Base-by-base conservation (phyloP, 2,888 invertebrate species). In the Drosophila niveifrons region DNA sequence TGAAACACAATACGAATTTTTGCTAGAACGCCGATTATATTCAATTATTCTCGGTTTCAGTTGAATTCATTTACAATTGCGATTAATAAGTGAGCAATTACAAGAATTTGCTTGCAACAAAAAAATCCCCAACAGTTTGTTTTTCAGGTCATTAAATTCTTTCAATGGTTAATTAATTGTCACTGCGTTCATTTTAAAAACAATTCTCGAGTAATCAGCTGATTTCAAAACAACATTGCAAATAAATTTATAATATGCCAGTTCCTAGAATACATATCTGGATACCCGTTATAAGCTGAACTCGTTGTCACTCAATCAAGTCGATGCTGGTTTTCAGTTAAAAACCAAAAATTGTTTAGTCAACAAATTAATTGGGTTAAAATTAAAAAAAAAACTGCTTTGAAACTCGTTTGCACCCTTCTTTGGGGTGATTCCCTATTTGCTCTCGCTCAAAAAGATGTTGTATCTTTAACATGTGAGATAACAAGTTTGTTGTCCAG, bases 301-400 rank as follows among this genome's bases (percentile, higher is more conserved):
- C 9, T 34, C 43, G 0, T 34, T 6, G 18, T 3, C 29, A 46
- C 36, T 8, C 10, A 18, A 36, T 8, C 10, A 18, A 36, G 1
- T 10, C 13, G 13, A 28, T 41, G 9, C n/a, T 15, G 8, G 41
- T 41, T 10, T 10, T 8, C 1, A 28, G 36, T 6, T 8, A 13
- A 52, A 34, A 18, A 41, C 10, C 34, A 34, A 15, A 11, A 41
- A 55, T 44, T 13, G 17, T 2, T 69, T 9, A 28, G n/a, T 55
- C 47, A 58, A 43, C 44, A 72, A 71, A 55, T 61, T 47, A 67
- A 52, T 46, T 47, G 39, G 50, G 50, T 39, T 59, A 50, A 39
- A 34, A 55, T 46, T 31, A 1, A 41, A 10, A 34, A 10, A 34
- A 15, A 15, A 41, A 17, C 6, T 23, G 6, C 11, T 29, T 41